Evolutionary conservation across 2,113 vertebrate genomes (phyloP).

Genomic region (Leptobrachium ailaonicum): DNA sequence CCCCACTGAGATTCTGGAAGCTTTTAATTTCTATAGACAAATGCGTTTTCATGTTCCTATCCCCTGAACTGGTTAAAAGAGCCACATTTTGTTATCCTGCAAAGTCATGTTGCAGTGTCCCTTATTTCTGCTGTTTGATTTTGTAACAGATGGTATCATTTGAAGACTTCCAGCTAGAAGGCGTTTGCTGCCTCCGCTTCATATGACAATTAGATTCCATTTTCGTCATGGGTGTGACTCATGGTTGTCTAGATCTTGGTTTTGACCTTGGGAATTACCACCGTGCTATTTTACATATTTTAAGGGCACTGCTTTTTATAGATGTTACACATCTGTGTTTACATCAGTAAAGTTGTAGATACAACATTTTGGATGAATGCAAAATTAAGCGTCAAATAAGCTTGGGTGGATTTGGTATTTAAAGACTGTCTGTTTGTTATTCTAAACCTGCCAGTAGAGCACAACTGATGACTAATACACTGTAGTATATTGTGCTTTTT

Average conservation of each 20-base stretch:
- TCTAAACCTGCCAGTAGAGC: too few species aligned
- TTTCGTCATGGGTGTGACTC: conserved; percentile 32
- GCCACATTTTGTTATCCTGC: conserved; percentile 27
- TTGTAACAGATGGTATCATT: conserved; percentile 47
- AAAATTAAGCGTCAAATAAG: too few species aligned
- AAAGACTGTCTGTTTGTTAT: too few species aligned
- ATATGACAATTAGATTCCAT: conserved; percentile 36
- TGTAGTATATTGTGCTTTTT: too few species aligned
- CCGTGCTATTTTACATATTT: not conserved
- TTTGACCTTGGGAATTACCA: conserved; percentile 8
- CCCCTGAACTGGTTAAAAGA: not conserved
- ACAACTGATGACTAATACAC: too few species aligned
- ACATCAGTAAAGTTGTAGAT: too few species aligned
- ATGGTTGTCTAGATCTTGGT: conserved; percentile 3
- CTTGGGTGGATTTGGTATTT: too few species aligned
- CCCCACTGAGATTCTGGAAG: too few species aligned
- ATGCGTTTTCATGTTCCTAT: not conserved
- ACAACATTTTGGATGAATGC: too few species aligned
- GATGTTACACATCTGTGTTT: too few species aligned
- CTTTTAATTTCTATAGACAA: too few species aligned
- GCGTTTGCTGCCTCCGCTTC: conserved; percentile 54
- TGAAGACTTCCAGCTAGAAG: conserved; percentile 42
- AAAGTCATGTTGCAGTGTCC: conserved; percentile 29
- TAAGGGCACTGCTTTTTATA: not conserved
- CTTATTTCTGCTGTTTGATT: conserved; percentile 31